Base-by-base conservation (phyloP, 1,140 invertebrate species). In the Ceratitis capitata region DNA sequence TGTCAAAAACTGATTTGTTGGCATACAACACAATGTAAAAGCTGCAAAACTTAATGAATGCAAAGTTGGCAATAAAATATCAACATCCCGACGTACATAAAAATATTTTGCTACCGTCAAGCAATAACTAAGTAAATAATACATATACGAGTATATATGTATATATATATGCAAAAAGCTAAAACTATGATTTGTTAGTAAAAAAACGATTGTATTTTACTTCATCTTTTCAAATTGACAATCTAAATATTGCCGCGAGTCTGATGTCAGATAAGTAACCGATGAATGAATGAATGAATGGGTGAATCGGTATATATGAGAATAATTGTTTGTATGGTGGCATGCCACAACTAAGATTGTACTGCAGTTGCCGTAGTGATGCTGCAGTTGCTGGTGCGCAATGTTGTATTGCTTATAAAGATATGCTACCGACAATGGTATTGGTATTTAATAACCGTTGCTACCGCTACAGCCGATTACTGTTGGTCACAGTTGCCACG, bases 271-370 rank as follows among this genome's bases (percentile, higher is more conserved):
- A 14, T 64, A 32, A 5, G 14, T 19, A 16, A 7, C 35, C 4
- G 61, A 39, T 69, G n/a, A 78, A 78, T 45, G 69, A 78, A 78
- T 45, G n/a, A n/a, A n/a, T n/a, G n/a, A n/a, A n/a, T n/a, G n/a
- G n/a, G n/a, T n/a, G n/a, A n/a, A n/a, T n/a, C n/a, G n/a, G n/a
- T n/a, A n/a, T n/a, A n/a, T n/a, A n/a, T n/a, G n/a, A n/a, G n/a
- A n/a, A n/a, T n/a, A n/a, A n/a, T n/a, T n/a, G n/a, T n/a, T n/a
- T n/a, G n/a, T 39, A 23, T n/a, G 32, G 42, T 35, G 23, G 69
- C 69, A 78, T 78, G 69, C 35, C 39, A 47, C n/a, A n/a, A n/a
- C n/a, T n/a, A n/a, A n/a, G n/a, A n/a, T n/a, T n/a, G n/a, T n/a
- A n/a, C n/a, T n/a, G n/a, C n/a, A n/a, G n/a, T n/a, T n/a, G n/a